A percentile compares a stretch with the other conserved stretches of the same genome.
Evolutionary conservation across 2,113 vertebrate species (phyloP).

Genomic region (Bufo gargarizans): DNA sequence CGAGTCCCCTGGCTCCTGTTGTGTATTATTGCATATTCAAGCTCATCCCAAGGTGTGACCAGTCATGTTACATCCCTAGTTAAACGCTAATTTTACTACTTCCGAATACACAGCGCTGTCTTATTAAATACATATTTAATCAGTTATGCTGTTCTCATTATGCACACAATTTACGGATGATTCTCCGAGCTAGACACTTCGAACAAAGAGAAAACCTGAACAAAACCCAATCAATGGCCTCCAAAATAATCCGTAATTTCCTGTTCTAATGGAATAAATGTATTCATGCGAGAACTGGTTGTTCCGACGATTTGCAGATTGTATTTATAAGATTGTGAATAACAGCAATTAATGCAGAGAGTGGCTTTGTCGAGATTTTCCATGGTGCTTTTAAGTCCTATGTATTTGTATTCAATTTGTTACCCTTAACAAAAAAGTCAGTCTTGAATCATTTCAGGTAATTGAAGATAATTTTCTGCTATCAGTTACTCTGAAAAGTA

Average conservation of each 20-base stretch:
- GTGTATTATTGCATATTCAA: not conserved
- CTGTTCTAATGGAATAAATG: not conserved
- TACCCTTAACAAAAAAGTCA: not conserved
- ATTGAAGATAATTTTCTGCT: conserved; percentile 24
- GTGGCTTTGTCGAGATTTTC: not conserved
- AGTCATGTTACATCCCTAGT: conserved; percentile 3
- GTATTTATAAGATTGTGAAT: not conserved
- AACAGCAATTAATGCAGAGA: conserved; percentile 8
- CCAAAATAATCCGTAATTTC: not conserved
- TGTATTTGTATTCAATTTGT: not conserved
- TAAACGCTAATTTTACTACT: not conserved
- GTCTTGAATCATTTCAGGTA: not conserved
- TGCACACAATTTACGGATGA: not conserved
- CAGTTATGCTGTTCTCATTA: not conserved
- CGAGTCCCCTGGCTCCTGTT: not conserved
- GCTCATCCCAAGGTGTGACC: not conserved
- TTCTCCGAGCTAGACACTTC: not conserved
- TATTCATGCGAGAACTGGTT: not conserved
- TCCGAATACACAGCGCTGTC: not conserved
- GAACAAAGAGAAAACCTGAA: not conserved
- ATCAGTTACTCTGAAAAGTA: not conserved
- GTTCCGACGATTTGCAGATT: not conserved
- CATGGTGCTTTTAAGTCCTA: not conserved
- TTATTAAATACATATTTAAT: conserved; percentile 18
- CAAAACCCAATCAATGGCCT: not conserved